Conservation (phyloP, 1,140 invertebrate genomes). For the Drosophila kohkoa region DNA sequence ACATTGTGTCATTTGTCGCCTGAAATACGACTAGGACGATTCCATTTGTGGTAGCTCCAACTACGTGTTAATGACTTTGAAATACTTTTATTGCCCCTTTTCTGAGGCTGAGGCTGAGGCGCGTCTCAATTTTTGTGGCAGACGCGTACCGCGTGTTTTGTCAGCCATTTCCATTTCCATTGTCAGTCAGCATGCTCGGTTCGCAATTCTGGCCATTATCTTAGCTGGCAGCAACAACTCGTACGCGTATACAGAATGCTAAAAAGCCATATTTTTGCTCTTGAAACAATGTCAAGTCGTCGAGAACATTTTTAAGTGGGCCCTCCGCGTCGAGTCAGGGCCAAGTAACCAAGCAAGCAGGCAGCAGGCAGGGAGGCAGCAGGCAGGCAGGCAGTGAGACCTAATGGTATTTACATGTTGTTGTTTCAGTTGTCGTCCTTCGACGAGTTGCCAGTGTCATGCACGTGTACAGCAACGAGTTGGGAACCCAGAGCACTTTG, state of each 20-base stretch:
- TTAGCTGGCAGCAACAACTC: conserved; percentile 8
- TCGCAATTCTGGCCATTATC: conserved; percentile 43
- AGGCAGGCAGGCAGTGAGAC: conserved; percentile 15
- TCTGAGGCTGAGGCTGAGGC: no score
- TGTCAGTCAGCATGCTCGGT: conserved; percentile 11
- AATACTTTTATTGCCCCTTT: conserved; percentile 36
- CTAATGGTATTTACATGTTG: conserved; percentile 78
- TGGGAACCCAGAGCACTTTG: conserved; percentile 49
- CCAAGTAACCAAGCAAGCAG: conserved; percentile 34
- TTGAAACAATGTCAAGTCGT: conserved; percentile 80
- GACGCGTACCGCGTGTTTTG: conserved; percentile 41
- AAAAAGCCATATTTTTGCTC: conserved; percentile 73
- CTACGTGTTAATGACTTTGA: conserved; percentile 26
- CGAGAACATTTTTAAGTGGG: conserved; percentile 68
- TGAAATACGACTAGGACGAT: not conserved
- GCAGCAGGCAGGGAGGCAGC: no score
- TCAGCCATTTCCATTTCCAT: conserved; percentile 36
- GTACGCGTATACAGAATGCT: conserved; percentile 47
- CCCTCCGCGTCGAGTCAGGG: conserved; percentile 51
- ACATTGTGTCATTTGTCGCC: not conserved
- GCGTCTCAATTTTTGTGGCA: not conserved
- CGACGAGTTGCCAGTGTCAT: conserved; percentile 57
- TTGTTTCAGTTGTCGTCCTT: conserved; percentile 45
- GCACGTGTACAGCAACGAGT: conserved; percentile 46
- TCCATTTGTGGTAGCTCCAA: conserved; percentile 3